Conservation (phyloP, 2,888 invertebrate genomes). For the Troides helena region DNA sequence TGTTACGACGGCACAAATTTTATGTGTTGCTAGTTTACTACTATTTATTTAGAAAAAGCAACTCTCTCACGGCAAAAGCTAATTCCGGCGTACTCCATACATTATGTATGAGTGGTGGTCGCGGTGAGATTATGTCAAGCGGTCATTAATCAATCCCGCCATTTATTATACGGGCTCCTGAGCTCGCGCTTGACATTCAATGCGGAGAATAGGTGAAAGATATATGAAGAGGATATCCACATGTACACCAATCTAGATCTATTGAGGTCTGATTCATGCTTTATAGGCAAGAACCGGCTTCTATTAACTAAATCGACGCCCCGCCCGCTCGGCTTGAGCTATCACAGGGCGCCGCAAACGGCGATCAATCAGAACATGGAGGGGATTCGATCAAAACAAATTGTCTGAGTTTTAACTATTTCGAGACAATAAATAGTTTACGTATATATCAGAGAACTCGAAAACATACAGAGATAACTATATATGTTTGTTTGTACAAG, state of each 20-base stretch:
- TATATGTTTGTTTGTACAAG: background rate
- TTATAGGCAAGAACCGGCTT: constrained; percentile 37
- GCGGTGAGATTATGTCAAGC: constrained; percentile 26
- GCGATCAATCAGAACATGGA: constrained; percentile 24
- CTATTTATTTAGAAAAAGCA: constrained; percentile 32
- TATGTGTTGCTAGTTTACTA: constrained; percentile 1
- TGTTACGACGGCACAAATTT: constrained; percentile 31
- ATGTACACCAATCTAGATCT: constrained; percentile 29
- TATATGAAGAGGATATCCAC: constrained; percentile 6
- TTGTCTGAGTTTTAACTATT: background rate
- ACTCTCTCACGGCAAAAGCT: constrained; percentile 34
- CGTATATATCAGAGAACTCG: too few species aligned
- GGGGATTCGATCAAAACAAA: background rate
- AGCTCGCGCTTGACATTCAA: constrained; percentile 19
- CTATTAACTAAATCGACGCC: constrained; percentile 25
- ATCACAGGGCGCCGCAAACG: background rate
- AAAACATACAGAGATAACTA: too few species aligned
- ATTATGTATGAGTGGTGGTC: constrained; percentile 31
- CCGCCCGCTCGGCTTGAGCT: background rate
- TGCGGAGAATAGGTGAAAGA: background rate
- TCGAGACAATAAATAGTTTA: too few species aligned
- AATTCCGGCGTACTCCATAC: constrained; percentile 34
- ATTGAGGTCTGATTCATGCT: constrained; percentile 35
- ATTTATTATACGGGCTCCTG: constrained; percentile 16
- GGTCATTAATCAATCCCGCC: constrained; percentile 27